These are phyloP conservation scores for Matsumyia berberina DNA, from an alignment of 2,888 invertebrate species.

Conservation along the genomic window DNA sequence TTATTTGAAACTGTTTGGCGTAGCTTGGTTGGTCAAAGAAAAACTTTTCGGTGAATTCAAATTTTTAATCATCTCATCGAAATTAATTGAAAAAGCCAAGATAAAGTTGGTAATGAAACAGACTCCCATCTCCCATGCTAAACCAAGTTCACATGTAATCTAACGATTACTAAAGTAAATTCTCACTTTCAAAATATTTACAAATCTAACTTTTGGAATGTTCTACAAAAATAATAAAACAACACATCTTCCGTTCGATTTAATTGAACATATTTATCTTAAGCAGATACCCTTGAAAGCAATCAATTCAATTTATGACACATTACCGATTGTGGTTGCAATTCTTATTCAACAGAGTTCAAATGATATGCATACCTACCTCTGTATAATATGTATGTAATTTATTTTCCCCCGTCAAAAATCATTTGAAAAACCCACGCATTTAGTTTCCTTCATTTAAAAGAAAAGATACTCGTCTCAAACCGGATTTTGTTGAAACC, in stretches of 20 bases:
- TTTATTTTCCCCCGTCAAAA: background rate
- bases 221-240: background rate
- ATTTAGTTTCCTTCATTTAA: slow-evolving; percentile 20
- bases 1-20: too few species aligned
- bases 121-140: too few species aligned
- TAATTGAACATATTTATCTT: slow-evolving; percentile 1
- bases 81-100: too few species aligned
- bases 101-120: too few species aligned
- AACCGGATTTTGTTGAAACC: slow-evolving; percentile 29
- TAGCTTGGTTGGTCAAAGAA: too few species aligned
- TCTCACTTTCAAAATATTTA: too few species aligned
- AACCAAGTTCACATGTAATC: too few species aligned
- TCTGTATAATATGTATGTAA: background rate
- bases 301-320: slow-evolving; percentile 21
- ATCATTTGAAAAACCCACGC: slow-evolving; percentile 28
- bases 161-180: too few species aligned
- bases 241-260: background rate
- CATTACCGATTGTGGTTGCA: slow-evolving; percentile 19
- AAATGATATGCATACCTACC: background rate
- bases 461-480: background rate
- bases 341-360: slow-evolving; percentile 24
- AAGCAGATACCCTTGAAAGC: background rate
- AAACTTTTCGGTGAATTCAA: too few species aligned
- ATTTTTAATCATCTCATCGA: too few species aligned
- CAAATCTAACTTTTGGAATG: too few species aligned